A percentile compares a stretch with the other conserved stretches of the same genome.
Evolutionary conservation across 2,888 invertebrate genomes (phyloP).

Genomic region (Seira sanloemensis): DNA sequence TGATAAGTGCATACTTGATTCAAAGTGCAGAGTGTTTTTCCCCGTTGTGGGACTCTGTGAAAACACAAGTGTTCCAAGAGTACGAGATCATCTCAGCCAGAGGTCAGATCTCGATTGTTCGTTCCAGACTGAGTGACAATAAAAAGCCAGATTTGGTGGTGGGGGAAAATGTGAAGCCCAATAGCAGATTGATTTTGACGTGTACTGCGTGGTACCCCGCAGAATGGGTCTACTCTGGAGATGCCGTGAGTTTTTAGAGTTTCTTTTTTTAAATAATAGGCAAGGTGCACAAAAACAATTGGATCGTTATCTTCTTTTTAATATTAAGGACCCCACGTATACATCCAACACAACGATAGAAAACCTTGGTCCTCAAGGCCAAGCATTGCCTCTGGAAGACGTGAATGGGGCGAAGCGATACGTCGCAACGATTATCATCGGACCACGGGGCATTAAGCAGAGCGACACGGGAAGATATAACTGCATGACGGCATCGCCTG

Average conservation of each 20-base stretch:
- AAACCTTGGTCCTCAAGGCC: constrained; percentile 55
- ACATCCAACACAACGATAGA: constrained; percentile 65
- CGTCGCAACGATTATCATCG: constrained; percentile 62
- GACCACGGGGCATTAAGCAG: constrained; percentile 52
- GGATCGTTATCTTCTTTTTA: constrained; percentile 1
- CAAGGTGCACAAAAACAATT: constrained; percentile 2
- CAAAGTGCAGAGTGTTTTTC: constrained; percentile 45
- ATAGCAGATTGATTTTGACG: constrained; percentile 63
- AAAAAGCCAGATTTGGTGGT: constrained; percentile 66
- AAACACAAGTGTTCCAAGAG: constrained; percentile 66
- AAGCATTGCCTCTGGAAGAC: constrained; percentile 51
- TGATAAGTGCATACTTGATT: background rate
- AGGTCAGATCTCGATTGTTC: constrained; percentile 54
- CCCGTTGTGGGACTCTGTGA: constrained; percentile 68
- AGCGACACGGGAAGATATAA: constrained; percentile 67
- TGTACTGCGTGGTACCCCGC: constrained; percentile 68
- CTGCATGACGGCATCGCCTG: constrained; percentile 68
- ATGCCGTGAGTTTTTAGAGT: constrained; percentile 57
- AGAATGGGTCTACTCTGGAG: constrained; percentile 65
- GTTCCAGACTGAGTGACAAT: constrained; percentile 54
- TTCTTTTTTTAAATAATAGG: background rate
- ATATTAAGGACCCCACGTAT: constrained; percentile 58
- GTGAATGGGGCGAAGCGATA: constrained; percentile 67
- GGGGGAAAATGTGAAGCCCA: constrained; percentile 64
- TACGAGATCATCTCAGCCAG: constrained; percentile 57